Evolutionary conservation across 2,797 vertebrate genomes (phyloP), one percentile per base, ranked within the genome.

Genomic region (Enteromius argenteus): DNA sequence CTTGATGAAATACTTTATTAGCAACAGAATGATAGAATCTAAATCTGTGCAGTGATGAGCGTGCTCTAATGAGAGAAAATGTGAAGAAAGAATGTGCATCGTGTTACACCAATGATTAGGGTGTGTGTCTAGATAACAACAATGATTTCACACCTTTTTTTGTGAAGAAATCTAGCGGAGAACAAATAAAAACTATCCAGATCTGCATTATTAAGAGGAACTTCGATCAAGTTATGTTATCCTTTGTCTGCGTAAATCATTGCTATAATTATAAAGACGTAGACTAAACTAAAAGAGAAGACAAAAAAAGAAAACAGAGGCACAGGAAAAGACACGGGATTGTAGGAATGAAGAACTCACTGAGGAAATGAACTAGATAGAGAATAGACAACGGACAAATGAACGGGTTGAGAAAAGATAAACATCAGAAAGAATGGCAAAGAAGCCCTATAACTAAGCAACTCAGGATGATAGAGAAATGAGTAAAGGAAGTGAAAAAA

Each of bases 21-120:
- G 72, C 37, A 72, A 87, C 49, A 44, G 58, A 86, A 88, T 85
- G 74, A 85, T 85, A 86, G 44, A 83, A 81, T 81, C 68, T 66
- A 89, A 84, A 74, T 85, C 72, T 86, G 67, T 69, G 80, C 39
- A 64, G 72, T 75, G 46, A 89, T 87, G 83, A 23, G 14, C 68
- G 76, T 83, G 86, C 79, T 66, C 13, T 46, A 64, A 81, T 85
- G 77, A 80, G 37, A 53, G 79, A 79, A 74, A 89, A 64, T 71
- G 66, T 69, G 79, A 72, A 64, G 58, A 68, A 86, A 83, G 30
- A 69, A 85, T 85, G 51, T 90, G 82, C 85, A 81, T 62, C 27
- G 64, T 78, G 72, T 84, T 66, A 35, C 39, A 49, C 23, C 68
- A 81, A 75, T 62, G 80, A 62, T 46, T 30, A 44, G 39, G 53